Evolutionary conservation across 1,140 invertebrate genomes (phyloP), one percentile per base, ranked within the genome.

Genomic region (Reticulitermes speratus): DNA sequence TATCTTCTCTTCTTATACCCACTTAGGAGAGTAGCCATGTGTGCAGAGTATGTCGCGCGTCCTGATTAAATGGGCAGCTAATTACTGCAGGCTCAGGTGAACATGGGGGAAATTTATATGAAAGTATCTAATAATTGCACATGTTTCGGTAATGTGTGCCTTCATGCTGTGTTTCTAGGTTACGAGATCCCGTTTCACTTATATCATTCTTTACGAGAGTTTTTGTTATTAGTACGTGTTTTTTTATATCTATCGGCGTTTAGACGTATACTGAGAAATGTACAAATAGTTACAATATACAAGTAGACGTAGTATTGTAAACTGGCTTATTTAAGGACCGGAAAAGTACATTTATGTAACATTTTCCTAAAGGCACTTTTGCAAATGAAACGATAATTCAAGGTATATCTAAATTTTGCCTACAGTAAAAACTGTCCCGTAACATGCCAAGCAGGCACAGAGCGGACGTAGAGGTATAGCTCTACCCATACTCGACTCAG

Each of bases 51-150:
- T 75, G 65, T 75, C 65, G 65, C n/a, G 65, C n/a, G 25, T 25
- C n/a, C 65, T 75, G 25, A 75, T 75, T 75, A 30, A 55, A 14
- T 30, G 65, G 65, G n/a, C 65, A 30, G 65, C 65, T 75, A 75
- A 75, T 75, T 75, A 30, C n/a, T 75, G 65, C 65, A 30, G 14
- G 65, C 65, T 75, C 65, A 75, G 65, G 65, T n/a, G 65, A 75
- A 25, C 65, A 30, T 30, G 25, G 25, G 65, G 65, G 30, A 75
- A 75, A 25, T 75, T 75, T 16, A 14, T 75, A 30, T 30, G 65
- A 75, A 75, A 75, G 65, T 75, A 30, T 75, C 65, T 30, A 25
- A 75, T 75, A 75, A 75, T 75, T 75, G 12, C 65, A 25, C 8
- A 9, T 30, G n/a, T 75, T 75, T 75, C 65, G 25, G n/a, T 75